Conservation (phyloP, 2,113 vertebrate species). For the Gavia stellata region DNA sequence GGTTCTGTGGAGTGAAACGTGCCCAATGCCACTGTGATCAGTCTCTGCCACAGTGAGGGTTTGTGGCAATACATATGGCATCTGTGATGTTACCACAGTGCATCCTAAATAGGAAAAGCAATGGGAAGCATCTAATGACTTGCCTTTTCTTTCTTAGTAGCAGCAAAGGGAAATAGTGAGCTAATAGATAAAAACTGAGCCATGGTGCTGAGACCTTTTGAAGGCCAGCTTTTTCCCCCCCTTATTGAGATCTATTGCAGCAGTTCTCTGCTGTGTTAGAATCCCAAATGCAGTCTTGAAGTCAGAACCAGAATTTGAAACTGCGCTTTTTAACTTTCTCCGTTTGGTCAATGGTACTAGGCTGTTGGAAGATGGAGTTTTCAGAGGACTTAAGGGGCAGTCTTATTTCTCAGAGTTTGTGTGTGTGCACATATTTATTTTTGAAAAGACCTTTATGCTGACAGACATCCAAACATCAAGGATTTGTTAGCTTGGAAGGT, state of each 20-base stretch:
- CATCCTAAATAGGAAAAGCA: not conserved
- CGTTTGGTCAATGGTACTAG: not conserved
- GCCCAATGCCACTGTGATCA: rapidly evolving
- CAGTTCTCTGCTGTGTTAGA: not conserved
- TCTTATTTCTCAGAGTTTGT: not conserved
- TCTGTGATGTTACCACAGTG: not conserved
- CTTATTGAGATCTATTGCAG: not conserved
- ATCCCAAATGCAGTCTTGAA: not conserved
- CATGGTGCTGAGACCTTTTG: not conserved
- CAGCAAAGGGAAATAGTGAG: not conserved
- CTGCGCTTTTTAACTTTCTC: not conserved
- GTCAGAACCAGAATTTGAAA: conserved; percentile 43
- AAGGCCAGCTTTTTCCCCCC: not conserved
- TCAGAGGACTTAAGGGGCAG: not conserved
- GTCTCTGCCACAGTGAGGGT: not conserved
- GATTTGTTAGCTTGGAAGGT: not conserved
- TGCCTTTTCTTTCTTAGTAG: too few relatives aligned
- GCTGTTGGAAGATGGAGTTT: not conserved
- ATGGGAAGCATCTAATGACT: not conserved
- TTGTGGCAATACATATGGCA: not conserved
- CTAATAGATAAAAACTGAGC: not conserved
- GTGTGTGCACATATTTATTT: not conserved
- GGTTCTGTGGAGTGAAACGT: not conserved
- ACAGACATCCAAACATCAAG: not conserved
- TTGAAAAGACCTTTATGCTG: not conserved